phyloP scores from a whole-genome alignment of 1,140 invertebrate genomes.

The Drosophila busckii region DNA sequence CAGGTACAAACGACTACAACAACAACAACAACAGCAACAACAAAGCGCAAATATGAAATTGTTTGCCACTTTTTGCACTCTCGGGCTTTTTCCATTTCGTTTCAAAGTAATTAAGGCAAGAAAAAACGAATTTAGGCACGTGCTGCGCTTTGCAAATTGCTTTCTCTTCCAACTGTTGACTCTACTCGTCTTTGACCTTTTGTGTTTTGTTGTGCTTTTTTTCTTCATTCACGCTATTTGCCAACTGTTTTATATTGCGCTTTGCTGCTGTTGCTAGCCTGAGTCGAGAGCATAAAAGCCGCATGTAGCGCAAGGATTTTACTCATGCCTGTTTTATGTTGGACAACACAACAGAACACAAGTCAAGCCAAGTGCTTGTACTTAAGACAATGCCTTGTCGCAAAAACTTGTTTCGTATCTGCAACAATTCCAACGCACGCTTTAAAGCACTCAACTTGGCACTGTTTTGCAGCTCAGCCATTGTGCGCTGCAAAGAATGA shows the following conservation, averaged over 20 bases:
- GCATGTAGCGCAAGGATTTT: slow-evolving; percentile 51
- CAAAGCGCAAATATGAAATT: slow-evolving; percentile 42
- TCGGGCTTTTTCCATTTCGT: slow-evolving; percentile 50
- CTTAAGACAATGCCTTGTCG: slow-evolving; percentile 58
- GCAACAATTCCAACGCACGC: slow-evolving; percentile 24
- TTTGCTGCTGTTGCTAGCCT: slow-evolving; percentile 21
- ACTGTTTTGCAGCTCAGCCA: slow-evolving; percentile 8
- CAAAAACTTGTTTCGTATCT: slow-evolving; percentile 47
- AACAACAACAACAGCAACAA: background rate
- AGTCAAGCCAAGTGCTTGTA: too few relatives aligned
- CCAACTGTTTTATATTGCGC: slow-evolving; percentile 22
- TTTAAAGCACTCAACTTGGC: slow-evolving; percentile 27
- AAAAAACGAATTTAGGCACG: slow-evolving; percentile 60
- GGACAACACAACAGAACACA: slow-evolving; percentile 11
- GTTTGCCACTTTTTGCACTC: slow-evolving; percentile 27
- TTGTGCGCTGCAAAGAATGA: slow-evolving; percentile 21
- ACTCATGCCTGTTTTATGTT: slow-evolving; percentile 37
- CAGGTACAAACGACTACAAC: slow-evolving; percentile 7
- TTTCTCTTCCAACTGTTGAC: slow-evolving; percentile 40
- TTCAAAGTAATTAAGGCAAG: slow-evolving; percentile 61
- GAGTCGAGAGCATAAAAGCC: slow-evolving; percentile 57
- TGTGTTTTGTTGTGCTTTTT: slow-evolving; percentile 25
- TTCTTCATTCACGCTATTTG: slow-evolving; percentile 7
- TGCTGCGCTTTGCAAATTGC: slow-evolving; percentile 68
- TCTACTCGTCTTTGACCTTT: slow-evolving; percentile 54